phyloP scores from a whole-genome alignment of 2,797 vertebrate genomes.

The Vespertilio murinus region DNA sequence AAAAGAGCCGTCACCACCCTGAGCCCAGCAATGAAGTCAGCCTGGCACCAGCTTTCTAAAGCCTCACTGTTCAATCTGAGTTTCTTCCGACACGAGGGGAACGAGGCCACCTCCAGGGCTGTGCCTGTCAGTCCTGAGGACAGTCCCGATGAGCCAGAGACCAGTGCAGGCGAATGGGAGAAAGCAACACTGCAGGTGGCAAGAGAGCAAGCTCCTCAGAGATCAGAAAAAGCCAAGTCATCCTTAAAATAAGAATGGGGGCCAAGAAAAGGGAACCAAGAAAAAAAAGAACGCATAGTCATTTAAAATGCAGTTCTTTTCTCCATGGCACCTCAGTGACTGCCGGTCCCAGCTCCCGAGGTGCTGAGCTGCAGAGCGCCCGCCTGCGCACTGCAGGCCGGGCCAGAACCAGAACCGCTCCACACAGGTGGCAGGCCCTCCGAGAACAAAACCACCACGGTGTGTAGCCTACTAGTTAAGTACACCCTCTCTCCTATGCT shows the following conservation, averaged over 20 bases:
- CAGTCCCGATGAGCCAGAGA: not conserved
- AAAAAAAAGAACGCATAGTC: not conserved
- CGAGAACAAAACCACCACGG: not conserved
- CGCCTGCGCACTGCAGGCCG: fast-evolving
- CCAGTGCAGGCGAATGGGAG: not conserved
- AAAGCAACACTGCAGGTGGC: not conserved
- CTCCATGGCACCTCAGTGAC: not conserved
- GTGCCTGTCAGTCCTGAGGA: not conserved
- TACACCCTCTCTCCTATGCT: not conserved
- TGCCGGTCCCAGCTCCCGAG: not conserved
- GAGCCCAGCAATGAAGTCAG: not conserved
- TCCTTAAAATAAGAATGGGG: not conserved
- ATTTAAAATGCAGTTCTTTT: not conserved
- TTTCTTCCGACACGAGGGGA: not conserved
- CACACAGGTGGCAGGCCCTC: fast-evolving
- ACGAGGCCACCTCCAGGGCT: fast-evolving
- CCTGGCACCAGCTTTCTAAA: not conserved
- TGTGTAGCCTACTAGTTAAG: not conserved
- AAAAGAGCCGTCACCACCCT: not conserved
- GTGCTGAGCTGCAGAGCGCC: not conserved
- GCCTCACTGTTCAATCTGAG: not conserved
- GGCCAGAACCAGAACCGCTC: not conserved
- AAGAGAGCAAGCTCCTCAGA: not conserved
- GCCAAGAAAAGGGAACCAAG: too few relatives aligned
- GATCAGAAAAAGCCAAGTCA: not conserved